phyloP scores from a whole-genome alignment of 2,797 vertebrate species.

The Helarctos malayanus region DNA sequence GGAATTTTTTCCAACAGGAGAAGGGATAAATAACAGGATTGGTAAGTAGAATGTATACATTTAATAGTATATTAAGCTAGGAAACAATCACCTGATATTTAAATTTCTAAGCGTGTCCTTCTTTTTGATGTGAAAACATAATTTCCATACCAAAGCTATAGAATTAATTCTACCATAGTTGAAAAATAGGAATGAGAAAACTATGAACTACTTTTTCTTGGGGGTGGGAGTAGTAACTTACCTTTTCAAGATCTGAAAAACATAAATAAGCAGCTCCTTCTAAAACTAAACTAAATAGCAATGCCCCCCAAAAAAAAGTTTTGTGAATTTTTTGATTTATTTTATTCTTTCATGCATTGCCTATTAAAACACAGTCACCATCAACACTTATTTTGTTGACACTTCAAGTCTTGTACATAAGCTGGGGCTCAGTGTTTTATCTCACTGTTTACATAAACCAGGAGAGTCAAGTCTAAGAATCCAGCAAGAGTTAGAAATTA shows the following conservation, averaged over 20 bases:
- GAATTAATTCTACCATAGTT: not conserved
- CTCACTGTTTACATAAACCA: slow-evolving; percentile 62
- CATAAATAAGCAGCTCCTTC: not conserved
- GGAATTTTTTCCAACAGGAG: not conserved
- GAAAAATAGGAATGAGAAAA: not conserved
- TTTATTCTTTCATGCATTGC: not conserved
- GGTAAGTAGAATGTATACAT: not conserved
- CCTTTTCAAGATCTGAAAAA: not conserved
- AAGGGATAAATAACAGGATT: not conserved
- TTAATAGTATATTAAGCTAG: not conserved
- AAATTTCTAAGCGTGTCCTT: not conserved
- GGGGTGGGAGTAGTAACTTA: not conserved
- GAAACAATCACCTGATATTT: not conserved
- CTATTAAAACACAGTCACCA: not conserved
- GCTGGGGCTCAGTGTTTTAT: slow-evolving; percentile 55
- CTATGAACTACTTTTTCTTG: not conserved
- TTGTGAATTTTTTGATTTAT: not conserved
- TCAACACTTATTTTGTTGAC: not conserved
- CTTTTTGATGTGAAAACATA: not conserved
- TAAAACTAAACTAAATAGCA: not conserved
- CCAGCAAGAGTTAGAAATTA: slow-evolving; percentile 56
- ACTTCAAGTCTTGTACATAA: not conserved
- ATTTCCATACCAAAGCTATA: not conserved
- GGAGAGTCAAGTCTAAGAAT: slow-evolving; percentile 67
- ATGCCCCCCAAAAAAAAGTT: not conserved